Conservation (phyloP, 2,113 vertebrate genomes). For the Malurus alboscapulatus region DNA sequence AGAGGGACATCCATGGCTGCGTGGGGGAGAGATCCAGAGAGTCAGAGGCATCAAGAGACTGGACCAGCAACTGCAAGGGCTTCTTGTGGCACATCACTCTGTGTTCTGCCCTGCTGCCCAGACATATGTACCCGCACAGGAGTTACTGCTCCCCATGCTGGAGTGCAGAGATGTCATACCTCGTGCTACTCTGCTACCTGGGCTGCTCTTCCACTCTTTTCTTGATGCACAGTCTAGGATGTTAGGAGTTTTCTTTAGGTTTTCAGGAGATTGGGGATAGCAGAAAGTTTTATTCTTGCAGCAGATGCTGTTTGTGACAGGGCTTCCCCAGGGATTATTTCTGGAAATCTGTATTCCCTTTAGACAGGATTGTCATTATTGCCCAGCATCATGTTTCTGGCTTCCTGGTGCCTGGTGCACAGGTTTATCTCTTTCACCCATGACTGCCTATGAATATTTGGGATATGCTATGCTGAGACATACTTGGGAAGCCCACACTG, state of each 20-base stretch:
- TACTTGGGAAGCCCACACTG: background rate
- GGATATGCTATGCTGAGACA: background rate
- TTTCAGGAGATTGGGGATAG: background rate
- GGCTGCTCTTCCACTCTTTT: background rate
- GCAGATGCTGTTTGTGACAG: background rate
- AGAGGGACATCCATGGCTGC: constrained; percentile 91
- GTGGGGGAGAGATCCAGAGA: background rate
- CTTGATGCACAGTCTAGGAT: background rate
- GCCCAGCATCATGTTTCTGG: background rate
- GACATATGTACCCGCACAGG: background rate
- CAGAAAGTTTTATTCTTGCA: background rate
- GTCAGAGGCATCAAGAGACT: background rate
- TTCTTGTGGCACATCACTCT: fast-evolving
- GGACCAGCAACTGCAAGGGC: background rate
- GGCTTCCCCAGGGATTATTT: background rate
- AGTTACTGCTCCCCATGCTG: background rate
- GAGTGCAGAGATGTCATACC: background rate
- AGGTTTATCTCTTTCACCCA: background rate
- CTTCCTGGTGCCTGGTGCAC: background rate
- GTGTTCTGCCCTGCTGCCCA: background rate
- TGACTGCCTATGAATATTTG: background rate
- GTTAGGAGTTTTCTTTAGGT: background rate
- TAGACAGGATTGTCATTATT: background rate
- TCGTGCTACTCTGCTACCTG: background rate
- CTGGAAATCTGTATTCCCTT: background rate